A percentile compares a stretch with the other conserved stretches of the same genome.
Conservation (phyloP, 2,888 invertebrate species). For the Charanyca ferruginea region DNA sequence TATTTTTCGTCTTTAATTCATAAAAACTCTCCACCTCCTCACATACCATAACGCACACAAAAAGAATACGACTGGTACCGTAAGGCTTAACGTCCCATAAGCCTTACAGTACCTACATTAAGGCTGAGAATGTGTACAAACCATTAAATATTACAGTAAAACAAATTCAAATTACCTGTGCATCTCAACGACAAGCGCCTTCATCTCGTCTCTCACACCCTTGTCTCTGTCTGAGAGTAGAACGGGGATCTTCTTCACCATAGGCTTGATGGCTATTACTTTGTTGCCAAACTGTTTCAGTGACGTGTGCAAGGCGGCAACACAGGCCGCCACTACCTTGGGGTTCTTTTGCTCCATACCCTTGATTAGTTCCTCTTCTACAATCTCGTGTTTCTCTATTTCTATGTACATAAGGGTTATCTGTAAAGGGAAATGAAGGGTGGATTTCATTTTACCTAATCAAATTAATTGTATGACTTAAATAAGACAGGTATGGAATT, state of each 20-base stretch:
- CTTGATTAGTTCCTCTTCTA: constrained; percentile 97
- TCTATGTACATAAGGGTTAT: constrained; percentile 98
- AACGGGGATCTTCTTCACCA: constrained; percentile 96
- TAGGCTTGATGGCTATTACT: constrained; percentile 96
- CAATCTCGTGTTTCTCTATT: constrained; percentile 98
- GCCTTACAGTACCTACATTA: too few relatives aligned
- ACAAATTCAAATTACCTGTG: constrained; percentile 91
- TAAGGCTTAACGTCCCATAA: too few relatives aligned
- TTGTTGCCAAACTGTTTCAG: constrained; percentile 98
- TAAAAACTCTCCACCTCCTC: too few relatives aligned
- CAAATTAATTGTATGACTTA: too few relatives aligned
- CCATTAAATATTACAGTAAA: background rate
- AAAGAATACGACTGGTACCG: too few relatives aligned
- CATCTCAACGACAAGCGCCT: constrained; percentile 97
- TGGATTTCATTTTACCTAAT: too few relatives aligned
- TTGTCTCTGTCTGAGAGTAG: constrained; percentile 98
- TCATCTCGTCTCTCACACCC: constrained; percentile 97
- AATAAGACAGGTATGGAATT: too few relatives aligned
- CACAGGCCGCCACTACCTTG: constrained; percentile 97
- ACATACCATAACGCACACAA: too few relatives aligned
- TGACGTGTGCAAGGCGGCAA: constrained; percentile 94
- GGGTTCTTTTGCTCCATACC: constrained; percentile 99
- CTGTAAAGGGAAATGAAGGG: constrained; percentile 83
- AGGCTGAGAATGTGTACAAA: too few relatives aligned
- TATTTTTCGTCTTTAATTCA: too few relatives aligned